Percentiles rank a stretch among this genome's conserved stretches.
Evolutionary conservation across 2,797 vertebrate genomes (phyloP).

Genomic region (Heliangelus exortis): DNA sequence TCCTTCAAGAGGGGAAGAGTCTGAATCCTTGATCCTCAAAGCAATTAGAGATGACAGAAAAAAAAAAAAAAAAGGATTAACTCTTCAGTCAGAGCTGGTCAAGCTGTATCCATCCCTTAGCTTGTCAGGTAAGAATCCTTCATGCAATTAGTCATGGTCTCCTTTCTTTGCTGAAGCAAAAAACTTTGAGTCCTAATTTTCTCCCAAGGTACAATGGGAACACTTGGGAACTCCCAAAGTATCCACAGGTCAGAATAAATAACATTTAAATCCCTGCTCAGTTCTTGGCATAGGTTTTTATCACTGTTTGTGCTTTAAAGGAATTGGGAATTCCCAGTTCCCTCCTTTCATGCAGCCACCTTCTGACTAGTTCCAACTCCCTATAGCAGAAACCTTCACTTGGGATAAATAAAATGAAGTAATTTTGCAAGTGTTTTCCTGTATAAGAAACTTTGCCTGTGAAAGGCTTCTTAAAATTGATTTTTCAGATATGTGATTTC

Average conservation of each 20-base stretch:
- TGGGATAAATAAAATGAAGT: conserved; percentile 3
- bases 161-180: not conserved
- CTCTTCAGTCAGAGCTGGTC: not conserved
- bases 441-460: not conserved
- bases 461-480: not conserved
- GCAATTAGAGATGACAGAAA: not conserved
- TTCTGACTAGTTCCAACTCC: not conserved
- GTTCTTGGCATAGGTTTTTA: not conserved
- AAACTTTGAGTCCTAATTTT: not conserved
- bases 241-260: not conserved
- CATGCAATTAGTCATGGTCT: not conserved
- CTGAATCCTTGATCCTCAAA: not conserved
- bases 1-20: not conserved
- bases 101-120: not conserved
- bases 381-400: not conserved
- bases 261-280: not conserved
- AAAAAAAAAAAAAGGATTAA: not conserved
- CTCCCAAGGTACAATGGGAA: not conserved
- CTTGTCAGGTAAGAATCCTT: not conserved
- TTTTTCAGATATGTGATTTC: not conserved
- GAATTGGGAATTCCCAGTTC: not conserved
- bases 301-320: not conserved
- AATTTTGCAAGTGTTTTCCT: not conserved
- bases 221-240: not conserved
- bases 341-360: not conserved